These are phyloP conservation scores for Cyprinodon brontotheroides DNA, from an alignment of 2,113 vertebrate species.

Conservation along the genomic window DNA sequence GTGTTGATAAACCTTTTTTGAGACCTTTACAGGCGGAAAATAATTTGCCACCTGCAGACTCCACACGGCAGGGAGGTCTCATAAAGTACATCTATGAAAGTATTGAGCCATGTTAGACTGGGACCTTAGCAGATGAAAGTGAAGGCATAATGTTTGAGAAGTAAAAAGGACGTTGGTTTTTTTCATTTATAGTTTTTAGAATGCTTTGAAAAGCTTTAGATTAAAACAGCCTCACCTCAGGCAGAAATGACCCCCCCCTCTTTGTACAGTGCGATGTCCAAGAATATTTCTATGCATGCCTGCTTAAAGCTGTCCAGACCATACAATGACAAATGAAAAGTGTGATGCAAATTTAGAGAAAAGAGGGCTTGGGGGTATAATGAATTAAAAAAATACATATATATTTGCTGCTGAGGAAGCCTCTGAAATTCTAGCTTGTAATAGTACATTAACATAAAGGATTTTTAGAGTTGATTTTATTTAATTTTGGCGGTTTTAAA, in stretches of 20 bases:
- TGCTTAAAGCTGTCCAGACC: slow-evolving; percentile 51
- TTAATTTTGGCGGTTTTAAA: neutral
- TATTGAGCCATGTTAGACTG: too few species aligned
- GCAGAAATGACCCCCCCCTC: slow-evolving; percentile 44
- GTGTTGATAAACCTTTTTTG: too few species aligned
- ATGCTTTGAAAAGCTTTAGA: too few species aligned
- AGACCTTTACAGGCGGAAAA: too few species aligned
- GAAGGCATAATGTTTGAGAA: too few species aligned
- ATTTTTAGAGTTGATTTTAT: neutral
- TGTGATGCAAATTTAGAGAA: slow-evolving; percentile 7
- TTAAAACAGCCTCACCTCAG: slow-evolving; percentile 48
- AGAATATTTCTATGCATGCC: slow-evolving; percentile 47
- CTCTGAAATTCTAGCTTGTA: neutral
- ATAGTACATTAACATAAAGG: slow-evolving; percentile 3
- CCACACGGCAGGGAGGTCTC: too few species aligned
- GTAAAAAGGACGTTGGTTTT: too few species aligned
- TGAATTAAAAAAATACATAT: neutral
- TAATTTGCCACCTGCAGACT: too few species aligned
- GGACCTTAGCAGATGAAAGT: too few species aligned
- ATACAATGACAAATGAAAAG: slow-evolving; percentile 38
- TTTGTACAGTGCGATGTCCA: slow-evolving; percentile 63
- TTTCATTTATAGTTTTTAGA: neutral
- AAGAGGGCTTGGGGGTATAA: neutral
- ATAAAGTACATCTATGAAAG: too few species aligned
- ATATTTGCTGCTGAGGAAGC: neutral